Base-by-base conservation (phyloP, 2,888 invertebrate genomes). In the Synanthedon vespiformis region DNA sequence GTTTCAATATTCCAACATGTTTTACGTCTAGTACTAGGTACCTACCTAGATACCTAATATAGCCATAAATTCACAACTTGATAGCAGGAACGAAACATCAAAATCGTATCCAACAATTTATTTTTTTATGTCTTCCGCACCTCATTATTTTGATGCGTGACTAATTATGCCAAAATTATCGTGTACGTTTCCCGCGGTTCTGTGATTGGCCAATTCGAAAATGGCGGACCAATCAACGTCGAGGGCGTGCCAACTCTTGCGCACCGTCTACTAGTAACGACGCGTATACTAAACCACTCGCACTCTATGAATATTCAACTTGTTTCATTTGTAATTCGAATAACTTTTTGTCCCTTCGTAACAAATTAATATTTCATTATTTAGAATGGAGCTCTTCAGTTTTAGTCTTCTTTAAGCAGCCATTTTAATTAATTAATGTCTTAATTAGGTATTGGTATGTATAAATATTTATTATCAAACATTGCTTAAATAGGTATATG, bases 161-260 rank as follows among this genome's bases (percentile, higher is more conserved):
- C 85, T 85, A 85, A 86, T 86, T 85, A 82, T 82, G 81, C 83
- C 83, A 79, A 85, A 86, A 82, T 82, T 82, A 83, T 76, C 80
- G 79, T 61, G 61, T 58, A 57, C 64, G 61, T 70, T 74, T 73
- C 65, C 71, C 67, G 72, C 67, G 64, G 60, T 58, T 2, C 63
- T 57, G 68, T 64, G 63, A 85, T 86, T 86, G 85, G 85, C 65
- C 64, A 69, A 68, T 72, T 71, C 68, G 61, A 75, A 77, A 75
- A 72, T 74, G 75, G 71, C 63, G 63, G 65, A 56, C 87, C 86
- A 87, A 87, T 86, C 65, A 67, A 63, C 68, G 69, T 27, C 58
- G 70, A 71, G 82, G 85, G 85, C 85, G 86, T 77, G 68, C 61
- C 80, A 58, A 66, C 84, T 77, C 83, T 61, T 65, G 83, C 86